A percentile compares a stretch with the other conserved stretches of the same genome.
These are phyloP conservation scores for Halyomorpha halys DNA, from an alignment of 1,140 invertebrate species.

Conservation along the genomic window DNA sequence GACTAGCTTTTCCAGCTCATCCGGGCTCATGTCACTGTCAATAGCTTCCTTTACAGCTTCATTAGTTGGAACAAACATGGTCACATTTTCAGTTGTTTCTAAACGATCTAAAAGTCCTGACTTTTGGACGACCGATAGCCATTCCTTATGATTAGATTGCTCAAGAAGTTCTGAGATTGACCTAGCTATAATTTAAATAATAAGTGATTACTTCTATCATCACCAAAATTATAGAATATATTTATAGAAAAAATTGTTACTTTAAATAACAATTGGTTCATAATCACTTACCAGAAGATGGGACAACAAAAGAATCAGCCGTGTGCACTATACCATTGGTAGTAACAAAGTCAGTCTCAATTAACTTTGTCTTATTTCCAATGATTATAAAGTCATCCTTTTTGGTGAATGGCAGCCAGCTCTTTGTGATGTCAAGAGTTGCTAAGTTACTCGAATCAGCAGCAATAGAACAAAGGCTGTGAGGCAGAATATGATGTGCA, in stretches of 20 bases:
- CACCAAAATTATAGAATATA: neutral
- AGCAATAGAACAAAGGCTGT: slow-evolving; percentile 43
- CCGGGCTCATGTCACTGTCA: slow-evolving; percentile 32
- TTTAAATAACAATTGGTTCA: neutral
- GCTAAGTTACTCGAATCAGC: slow-evolving; percentile 36
- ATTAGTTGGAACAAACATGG: slow-evolving; percentile 44
- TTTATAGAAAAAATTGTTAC: neutral
- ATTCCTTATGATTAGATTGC: slow-evolving; percentile 36
- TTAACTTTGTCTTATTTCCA: slow-evolving; percentile 37
- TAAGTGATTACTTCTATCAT: neutral
- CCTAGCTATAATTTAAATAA: slow-evolving; percentile 33
- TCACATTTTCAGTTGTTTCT: slow-evolving; percentile 39
- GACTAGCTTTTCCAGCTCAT: slow-evolving; percentile 35
- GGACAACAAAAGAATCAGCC: slow-evolving; percentile 43
- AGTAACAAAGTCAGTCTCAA: slow-evolving; percentile 41
- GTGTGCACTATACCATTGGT: slow-evolving; percentile 48
- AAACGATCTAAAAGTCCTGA: slow-evolving; percentile 38
- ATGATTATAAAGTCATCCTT: slow-evolving; percentile 37
- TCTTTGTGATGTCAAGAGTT: slow-evolving; percentile 34
- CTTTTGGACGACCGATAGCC: slow-evolving; percentile 37
- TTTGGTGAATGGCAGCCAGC: slow-evolving; percentile 37
- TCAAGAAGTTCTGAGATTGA: slow-evolving; percentile 35
- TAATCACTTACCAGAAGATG: slow-evolving; percentile 38
- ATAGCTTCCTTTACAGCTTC: slow-evolving; percentile 26
- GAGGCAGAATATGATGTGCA: slow-evolving; percentile 43